Base-by-base conservation (phyloP, 1,140 invertebrate species). In the Pissodes strobi region DNA sequence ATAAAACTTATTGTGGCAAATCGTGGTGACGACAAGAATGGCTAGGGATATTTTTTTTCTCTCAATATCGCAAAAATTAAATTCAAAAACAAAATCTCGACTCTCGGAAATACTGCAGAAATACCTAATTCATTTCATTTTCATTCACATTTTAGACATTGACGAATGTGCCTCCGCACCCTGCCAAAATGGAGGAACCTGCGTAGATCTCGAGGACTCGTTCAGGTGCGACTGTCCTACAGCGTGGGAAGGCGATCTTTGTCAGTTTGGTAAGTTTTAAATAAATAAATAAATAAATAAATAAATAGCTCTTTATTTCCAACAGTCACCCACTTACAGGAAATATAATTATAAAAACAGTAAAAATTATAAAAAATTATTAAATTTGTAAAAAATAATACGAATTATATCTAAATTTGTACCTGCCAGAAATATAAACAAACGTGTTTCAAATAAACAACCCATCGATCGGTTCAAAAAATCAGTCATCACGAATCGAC, bases 101-200 rank as follows among this genome's bases (percentile, higher is more conserved):
- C 2, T 13, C 1, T 17, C 8, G 21, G 9, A 46, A 2, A 3
- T 46, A 21, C 43, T 46, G 8, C 43, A n/a, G n/a, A n/a, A n/a
- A n/a, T n/a, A n/a, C n/a, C 18, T 17, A 19, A 21, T 18, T 46
- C 21, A 23, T 17, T 21, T 8, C n/a, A 2, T 18, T 19, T 27
- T 51, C 18, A 34, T n/a, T 8, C 6, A 34, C 6, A 48, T 79
- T 77, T 30, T 77, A 84, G 88, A 91, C 78, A 87, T 95, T 66
- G 90, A 94, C 77, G 92, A 95, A 76, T 95, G 93, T 73, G 84
- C 84, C 18, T 90, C 87, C 5, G 85, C 87, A 68, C 90, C 94
- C 0, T 97, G 94, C 77, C 84, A 90, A 76, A 94, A 97, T 79
- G 90, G 89, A 46, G 94, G 91, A 30, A 91, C 87, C 51, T 97